Evolutionary conservation across 2,888 invertebrate species (phyloP), one percentile per base, ranked within the genome.

Genomic region (Macaria liturata): DNA sequence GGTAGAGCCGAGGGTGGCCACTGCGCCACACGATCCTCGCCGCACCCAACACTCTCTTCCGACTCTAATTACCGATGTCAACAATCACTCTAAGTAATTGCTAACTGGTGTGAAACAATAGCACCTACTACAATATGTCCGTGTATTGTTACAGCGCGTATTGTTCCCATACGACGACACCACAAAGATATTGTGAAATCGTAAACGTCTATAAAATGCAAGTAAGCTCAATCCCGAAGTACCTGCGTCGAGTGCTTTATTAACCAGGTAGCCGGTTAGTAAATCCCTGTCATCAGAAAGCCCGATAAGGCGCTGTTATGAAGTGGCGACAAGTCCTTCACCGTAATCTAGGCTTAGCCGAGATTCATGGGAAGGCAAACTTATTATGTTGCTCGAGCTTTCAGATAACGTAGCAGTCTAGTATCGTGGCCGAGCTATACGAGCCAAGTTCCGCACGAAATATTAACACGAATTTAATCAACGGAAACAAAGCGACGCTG

Each of bases 271-370:
- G 69, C 65, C 40, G 20, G 32, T 46, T 66, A 70, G 76, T 81
- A 78, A 83, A 82, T 80, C 73, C 80, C 70, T 71, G 78, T 73
- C 75, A 74, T 80, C 80, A 79, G 51, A 78, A 81, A 72, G 79
- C 65, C 64, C 69, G 77, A 80, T 78, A 79, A 77, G 76, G 65
- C 68, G 78, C 84, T 80, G 84, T 85, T 86, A 83, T 66, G 65
- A 66, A 68, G 67, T 65, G 65, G 71, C 74, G 74, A 73, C 76
- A 74, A 72, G 71, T 70, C 64, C 66, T 65, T 64, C 52, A 46
- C 46, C 39, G 48, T 55, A 52, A 59, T 60, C 59, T 53, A 49
- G 46, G 55, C 59, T 54, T 57, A 57, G 55, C 34, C 40, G 48
- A 55, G 55, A 54, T 51, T 48, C 48, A 45, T 47, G 39, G 55